These are phyloP conservation scores for Theonella swinhoei DNA, from an alignment of 37 sponge, comb jelly and placozoan genomes.

Conservation along the genomic window DNA sequence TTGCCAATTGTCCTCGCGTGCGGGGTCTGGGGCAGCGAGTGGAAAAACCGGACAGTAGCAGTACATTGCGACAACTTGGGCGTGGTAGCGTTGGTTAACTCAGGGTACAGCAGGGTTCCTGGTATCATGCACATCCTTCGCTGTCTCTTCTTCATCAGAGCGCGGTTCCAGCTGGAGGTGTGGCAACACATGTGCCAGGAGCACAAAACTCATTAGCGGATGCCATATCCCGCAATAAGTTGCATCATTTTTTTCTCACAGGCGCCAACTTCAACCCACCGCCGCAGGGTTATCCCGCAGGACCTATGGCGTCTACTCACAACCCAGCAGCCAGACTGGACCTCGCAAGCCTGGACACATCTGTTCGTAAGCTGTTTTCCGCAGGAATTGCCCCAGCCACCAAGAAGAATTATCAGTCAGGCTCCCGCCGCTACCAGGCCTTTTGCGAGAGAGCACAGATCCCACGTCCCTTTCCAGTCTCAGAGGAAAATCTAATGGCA, in stretches of 20 bases:
- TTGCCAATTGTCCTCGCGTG: constrained; percentile 32
- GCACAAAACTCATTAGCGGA: constrained; percentile 25
- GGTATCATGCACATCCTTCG: constrained; percentile 22
- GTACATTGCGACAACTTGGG: constrained; percentile 43
- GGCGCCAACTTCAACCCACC: not conserved
- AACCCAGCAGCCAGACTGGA: constrained; percentile 31
- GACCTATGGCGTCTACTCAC: too few species aligned
- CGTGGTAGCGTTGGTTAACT: constrained; percentile 34
- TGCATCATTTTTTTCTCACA: constrained; percentile 23
- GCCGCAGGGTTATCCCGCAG: not conserved
- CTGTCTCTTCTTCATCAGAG: constrained; percentile 3
- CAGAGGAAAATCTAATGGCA: not conserved
- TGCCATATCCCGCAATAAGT: constrained; percentile 45
- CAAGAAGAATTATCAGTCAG: not conserved
- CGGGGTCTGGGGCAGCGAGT: constrained; percentile 31
- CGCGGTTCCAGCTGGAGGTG: not conserved
- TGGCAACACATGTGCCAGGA: constrained; percentile 29
- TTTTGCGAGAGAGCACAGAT: not conserved
- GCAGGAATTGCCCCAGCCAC: constrained; percentile 34
- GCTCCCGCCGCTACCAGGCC: not conserved
- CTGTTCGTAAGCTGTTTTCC: constrained; percentile 27
- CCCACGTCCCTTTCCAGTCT: not conserved
- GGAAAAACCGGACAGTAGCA: constrained; percentile 10
- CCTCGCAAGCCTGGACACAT: constrained; percentile 7
- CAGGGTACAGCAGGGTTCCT: constrained; percentile 19